Conservation (phyloP, 2,113 vertebrate genomes). For the Cavia aperea region DNA sequence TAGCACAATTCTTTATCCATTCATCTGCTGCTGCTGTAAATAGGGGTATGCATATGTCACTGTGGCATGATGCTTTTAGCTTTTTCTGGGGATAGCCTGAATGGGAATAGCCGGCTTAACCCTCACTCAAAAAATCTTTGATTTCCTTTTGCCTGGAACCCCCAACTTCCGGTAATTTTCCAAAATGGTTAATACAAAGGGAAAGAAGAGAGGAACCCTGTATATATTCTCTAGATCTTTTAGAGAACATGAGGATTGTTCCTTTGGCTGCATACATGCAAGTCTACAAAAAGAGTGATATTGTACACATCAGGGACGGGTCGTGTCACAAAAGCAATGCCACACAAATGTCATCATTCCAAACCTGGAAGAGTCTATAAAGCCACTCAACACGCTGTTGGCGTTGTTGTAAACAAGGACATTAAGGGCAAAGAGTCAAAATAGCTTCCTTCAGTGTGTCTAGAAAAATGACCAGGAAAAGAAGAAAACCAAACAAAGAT, state of each 20-base stretch:
- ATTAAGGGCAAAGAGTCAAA: not conserved
- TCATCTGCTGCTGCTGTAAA: not conserved
- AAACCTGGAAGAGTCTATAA: not conserved
- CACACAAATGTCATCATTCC: not conserved
- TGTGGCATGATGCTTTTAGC: not conserved
- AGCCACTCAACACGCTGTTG: not conserved
- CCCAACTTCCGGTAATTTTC: not conserved
- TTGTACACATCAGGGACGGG: not conserved
- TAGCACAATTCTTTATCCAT: not conserved
- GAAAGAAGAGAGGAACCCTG: not conserved
- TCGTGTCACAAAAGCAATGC: not conserved
- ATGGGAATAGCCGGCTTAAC: not conserved
- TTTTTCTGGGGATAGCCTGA: not conserved
- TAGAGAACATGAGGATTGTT: not conserved
- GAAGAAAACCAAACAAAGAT: not conserved
- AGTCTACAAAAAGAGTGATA: not conserved
- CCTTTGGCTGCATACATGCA: not conserved
- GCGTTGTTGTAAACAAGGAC: not conserved
- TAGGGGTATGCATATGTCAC: not conserved
- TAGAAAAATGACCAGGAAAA: not conserved
- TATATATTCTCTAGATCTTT: not conserved
- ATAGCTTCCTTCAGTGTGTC: not conserved
- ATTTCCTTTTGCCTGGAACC: not conserved
- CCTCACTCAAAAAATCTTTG: not conserved
- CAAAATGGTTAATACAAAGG: not conserved